These are phyloP conservation scores for Parnassius smintheus DNA, from an alignment of 2,888 invertebrate species.

Conservation along the genomic window DNA sequence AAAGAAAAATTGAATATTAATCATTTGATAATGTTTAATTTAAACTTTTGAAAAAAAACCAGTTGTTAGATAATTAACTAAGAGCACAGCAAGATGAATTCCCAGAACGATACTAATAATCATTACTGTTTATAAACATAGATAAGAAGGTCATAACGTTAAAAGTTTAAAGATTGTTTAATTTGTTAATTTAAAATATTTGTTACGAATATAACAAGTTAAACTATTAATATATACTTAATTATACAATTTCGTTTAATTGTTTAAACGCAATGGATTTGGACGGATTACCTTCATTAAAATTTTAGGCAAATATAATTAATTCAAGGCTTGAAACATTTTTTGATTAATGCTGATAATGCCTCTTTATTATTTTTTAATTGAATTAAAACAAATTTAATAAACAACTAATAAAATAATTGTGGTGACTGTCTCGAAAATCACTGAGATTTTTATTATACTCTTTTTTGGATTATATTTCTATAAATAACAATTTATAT, in stretches of 20 bases:
- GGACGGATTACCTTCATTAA: too few relatives aligned
- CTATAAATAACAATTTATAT: conserved; percentile 45
- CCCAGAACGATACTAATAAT: conserved; percentile 26
- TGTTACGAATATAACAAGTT: not conserved
- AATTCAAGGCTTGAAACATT: too few relatives aligned
- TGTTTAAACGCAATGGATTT: too few relatives aligned
- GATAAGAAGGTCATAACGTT: conserved; percentile 39
- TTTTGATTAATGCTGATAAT: too few relatives aligned
- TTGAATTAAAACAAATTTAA: not conserved
- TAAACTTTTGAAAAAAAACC: not conserved
- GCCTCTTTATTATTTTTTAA: too few relatives aligned
- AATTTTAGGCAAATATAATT: too few relatives aligned
- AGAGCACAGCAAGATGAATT: not conserved
- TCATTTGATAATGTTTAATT: conserved; percentile 11
- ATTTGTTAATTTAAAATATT: conserved; percentile 2
- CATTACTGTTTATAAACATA: conserved; percentile 33
- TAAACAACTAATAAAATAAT: conserved; percentile 31
- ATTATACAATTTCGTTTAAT: too few relatives aligned
- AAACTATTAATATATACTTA: not conserved
- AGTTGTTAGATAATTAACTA: conserved; percentile 4
- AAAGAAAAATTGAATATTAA: conserved; percentile 4
- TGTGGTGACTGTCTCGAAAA: conserved; percentile 40
- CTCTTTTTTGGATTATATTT: conserved; percentile 33
- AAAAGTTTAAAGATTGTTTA: conserved; percentile 3
- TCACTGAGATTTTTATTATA: conserved; percentile 40